phyloP scores from a whole-genome alignment of 1,140 invertebrate genomes.

The Anastrepha obliqua region DNA sequence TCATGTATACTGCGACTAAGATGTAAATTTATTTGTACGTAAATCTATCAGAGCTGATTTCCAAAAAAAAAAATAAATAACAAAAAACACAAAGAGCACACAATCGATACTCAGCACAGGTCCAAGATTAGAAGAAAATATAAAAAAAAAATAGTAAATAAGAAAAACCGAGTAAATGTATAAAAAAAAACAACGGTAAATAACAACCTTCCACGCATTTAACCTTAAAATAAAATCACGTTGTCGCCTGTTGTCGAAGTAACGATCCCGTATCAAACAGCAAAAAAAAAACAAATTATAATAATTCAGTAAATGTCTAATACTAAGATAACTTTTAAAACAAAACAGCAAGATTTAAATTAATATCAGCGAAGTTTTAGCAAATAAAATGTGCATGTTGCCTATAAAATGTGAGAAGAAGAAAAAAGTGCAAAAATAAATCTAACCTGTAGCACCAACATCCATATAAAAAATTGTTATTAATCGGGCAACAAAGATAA shows the following conservation, averaged over 20 bases:
- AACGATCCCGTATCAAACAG: background rate
- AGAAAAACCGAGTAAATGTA: background rate
- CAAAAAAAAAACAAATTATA: background rate
- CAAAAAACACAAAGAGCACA: background rate
- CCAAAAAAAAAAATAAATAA: background rate
- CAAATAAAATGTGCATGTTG: slow-evolving; percentile 7
- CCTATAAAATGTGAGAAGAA: background rate
- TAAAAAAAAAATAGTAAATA: background rate
- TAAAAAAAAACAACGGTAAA: background rate
- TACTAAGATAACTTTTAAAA: slow-evolving; percentile 1
- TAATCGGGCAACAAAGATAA: background rate
- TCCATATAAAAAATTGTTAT: background rate
- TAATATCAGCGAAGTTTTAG: background rate
- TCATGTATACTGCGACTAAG: background rate
- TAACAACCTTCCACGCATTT: slow-evolving; percentile 37
- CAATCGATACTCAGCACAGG: background rate
- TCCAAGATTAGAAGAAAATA: background rate
- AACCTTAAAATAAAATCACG: background rate
- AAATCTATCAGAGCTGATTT: background rate
- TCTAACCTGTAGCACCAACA: background rate
- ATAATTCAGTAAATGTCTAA: background rate
- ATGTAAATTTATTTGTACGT: background rate
- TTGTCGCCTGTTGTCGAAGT: background rate
- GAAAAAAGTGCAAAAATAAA: background rate
- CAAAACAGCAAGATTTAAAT: background rate